Evolutionary conservation across 1,140 invertebrate species (phyloP).

Genomic region (Bursaphelenchus mucronatus): DNA sequence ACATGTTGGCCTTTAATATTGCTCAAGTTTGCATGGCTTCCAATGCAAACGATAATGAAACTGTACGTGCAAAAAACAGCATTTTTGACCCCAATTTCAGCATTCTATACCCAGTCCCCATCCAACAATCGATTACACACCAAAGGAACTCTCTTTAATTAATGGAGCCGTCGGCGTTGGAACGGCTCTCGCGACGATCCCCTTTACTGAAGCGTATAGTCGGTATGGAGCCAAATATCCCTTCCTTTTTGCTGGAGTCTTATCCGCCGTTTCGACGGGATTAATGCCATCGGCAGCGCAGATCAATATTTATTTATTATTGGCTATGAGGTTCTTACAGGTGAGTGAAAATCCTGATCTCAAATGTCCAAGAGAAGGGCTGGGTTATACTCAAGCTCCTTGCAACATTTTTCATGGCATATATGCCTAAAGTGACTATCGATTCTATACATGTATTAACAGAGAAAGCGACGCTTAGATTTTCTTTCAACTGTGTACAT

Average conservation of each 20-base stretch:
- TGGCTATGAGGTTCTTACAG: conserved; percentile 8
- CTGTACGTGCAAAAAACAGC: not conserved
- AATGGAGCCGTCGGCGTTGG: conserved; percentile 15
- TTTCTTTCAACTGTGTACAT: too few species aligned
- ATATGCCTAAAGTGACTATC: too few species aligned
- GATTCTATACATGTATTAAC: too few species aligned
- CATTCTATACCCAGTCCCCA: not conserved
- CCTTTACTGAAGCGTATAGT: conserved; percentile 17
- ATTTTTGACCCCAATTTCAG: not conserved
- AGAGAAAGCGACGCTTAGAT: too few species aligned
- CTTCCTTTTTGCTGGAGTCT: conserved; percentile 13
- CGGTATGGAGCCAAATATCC: conserved; percentile 20
- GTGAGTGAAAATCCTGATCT: too few species aligned
- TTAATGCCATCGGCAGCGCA: conserved; percentile 10
- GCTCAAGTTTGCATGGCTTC: conserved; percentile 16
- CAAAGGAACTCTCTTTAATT: conserved; percentile 7
- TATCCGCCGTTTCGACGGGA: conserved; percentile 4
- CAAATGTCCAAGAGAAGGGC: too few species aligned
- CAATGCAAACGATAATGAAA: not conserved
- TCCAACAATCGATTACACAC: conserved; percentile 17
- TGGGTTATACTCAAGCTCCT: too few species aligned
- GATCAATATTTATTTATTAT: not conserved
- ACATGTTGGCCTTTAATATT: conserved; percentile 18
- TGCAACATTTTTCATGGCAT: too few species aligned
- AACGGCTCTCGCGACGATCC: conserved; percentile 16